Evolutionary conservation across 2,797 vertebrate species (phyloP).

Genomic region (Caiman crocodilus): DNA sequence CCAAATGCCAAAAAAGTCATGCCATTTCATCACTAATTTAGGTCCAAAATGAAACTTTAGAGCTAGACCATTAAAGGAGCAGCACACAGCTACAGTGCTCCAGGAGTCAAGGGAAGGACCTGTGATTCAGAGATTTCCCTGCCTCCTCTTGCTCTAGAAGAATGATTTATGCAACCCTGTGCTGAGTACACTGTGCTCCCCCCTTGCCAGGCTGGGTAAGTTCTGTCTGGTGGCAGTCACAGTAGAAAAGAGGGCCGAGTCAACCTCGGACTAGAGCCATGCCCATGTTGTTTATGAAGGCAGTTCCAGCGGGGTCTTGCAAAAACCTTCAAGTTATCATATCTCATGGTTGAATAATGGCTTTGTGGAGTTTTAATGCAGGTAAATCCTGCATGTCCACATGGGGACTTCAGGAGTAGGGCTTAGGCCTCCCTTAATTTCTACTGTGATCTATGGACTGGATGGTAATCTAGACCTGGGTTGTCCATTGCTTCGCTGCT

Average conservation of each 20-base stretch:
- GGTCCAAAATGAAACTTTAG: background rate
- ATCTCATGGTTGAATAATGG: background rate
- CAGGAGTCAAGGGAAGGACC: background rate
- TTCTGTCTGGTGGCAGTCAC: background rate
- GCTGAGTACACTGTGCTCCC: background rate
- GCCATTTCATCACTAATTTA: constrained; percentile 15
- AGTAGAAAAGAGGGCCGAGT: background rate
- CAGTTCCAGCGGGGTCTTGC: background rate
- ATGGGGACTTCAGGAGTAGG: background rate
- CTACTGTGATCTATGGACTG: background rate
- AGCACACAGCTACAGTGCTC: background rate
- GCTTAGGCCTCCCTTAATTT: background rate
- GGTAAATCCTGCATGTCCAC: background rate
- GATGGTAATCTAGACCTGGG: background rate
- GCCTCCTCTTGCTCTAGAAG: background rate
- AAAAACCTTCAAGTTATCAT: background rate
- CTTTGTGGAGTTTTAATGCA: background rate
- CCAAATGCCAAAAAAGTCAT: background rate
- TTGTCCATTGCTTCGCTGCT: background rate
- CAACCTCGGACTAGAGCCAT: background rate
- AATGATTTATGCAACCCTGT: background rate
- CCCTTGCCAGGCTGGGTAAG: rapidly evolving
- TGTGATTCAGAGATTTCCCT: background rate
- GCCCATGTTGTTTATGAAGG: background rate
- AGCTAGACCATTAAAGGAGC: background rate